phyloP scores from a whole-genome alignment of 2,113 vertebrate species.

The Pterocles burchelli region DNA sequence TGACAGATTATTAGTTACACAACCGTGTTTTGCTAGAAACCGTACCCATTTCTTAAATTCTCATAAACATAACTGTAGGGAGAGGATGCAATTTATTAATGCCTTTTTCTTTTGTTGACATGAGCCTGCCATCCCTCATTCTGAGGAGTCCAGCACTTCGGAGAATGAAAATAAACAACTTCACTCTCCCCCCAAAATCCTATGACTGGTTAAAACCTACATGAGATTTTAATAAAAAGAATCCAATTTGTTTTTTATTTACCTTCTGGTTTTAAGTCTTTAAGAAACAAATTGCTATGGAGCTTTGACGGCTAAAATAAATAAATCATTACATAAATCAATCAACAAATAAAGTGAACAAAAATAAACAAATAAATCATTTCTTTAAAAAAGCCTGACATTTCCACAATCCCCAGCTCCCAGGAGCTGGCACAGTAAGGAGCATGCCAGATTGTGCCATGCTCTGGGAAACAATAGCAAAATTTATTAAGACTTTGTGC shows the following conservation, averaged over 20 bases:
- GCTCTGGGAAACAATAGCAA: neutral
- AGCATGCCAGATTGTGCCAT: neutral
- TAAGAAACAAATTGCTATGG: neutral
- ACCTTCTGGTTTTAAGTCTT: constrained; percentile 5
- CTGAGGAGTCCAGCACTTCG: neutral
- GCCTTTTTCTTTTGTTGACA: neutral
- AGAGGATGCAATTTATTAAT: neutral
- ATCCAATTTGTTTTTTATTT: neutral
- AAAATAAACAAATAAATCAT: neutral
- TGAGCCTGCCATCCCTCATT: neutral
- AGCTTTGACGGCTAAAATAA: neutral
- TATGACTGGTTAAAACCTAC: neutral
- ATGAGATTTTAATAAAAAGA: neutral
- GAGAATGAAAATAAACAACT: neutral
- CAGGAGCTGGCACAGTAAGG: neutral
- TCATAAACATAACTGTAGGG: neutral
- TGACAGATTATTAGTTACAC: neutral
- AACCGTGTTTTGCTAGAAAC: neutral
- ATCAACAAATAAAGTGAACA: neutral
- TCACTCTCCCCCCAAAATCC: neutral
- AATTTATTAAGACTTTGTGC: neutral
- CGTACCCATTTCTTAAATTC: neutral
- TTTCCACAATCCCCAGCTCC: neutral
- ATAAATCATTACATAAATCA: constrained; percentile 35
- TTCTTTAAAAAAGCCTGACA: neutral